Base-by-base conservation (phyloP, 2,888 invertebrate genomes). In the Elmis aenea region DNA sequence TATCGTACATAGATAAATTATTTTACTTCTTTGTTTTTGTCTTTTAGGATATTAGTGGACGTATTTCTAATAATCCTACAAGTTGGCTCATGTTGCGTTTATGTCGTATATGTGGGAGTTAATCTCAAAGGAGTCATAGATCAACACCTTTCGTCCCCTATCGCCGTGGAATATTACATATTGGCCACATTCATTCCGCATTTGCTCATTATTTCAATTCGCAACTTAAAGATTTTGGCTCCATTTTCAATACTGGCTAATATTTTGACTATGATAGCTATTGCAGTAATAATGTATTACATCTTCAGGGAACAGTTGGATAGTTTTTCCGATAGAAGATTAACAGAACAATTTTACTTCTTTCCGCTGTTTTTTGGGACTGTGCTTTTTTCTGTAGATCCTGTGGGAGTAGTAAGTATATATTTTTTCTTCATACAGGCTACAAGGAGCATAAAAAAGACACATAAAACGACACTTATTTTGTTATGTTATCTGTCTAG, bases 61-160 rank as follows among this genome's bases (percentile, higher is more conserved):
- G 68, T 71, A 1, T 87, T 88, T 57, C 71, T 88, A 2, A 63
- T 94, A 45, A 75, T 92, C 35, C 96, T 95, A 54, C 96, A 97
- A 67, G 74, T 96, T 54, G 97, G 97, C 27, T 91, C 92, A 29
- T 95, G 96, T 65, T 93, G 94, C 65, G 94, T 95, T 2, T 97
- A 97, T 67, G 85, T 92, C n/a, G 88, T 96, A 1, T 97, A 96
- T 64, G 65, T 66, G 1, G 67, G 62, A 2, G 58, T 57, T 5
- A 68, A 68, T 42, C 30, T 66, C 2, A 59, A 66, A 50, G 56
- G 57, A 12, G 64, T 66, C 2, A 55, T 51, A 3, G 61, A 65
- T 38, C 46, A 54, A 33, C 62, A 63, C 42, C 51, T 55, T 3
- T 57, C 64, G 2, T 61, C 73, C 1, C 59, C 66, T 2, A 64